Base-by-base conservation (phyloP, 2,888 invertebrate genomes). In the Trachelus iudaicus region DNA sequence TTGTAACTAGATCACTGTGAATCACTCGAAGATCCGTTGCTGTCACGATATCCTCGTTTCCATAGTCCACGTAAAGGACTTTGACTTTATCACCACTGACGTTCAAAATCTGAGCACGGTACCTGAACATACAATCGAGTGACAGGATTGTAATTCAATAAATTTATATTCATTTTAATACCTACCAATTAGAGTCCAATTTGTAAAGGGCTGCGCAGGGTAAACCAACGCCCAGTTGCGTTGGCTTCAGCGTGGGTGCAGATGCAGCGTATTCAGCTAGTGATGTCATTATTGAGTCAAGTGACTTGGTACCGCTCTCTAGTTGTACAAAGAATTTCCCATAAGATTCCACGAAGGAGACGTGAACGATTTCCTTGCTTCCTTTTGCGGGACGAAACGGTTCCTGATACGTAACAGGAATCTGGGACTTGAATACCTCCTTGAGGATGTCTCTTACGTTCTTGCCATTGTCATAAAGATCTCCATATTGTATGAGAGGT, bases 21-120 rank as follows among this genome's bases (percentile, higher is more conserved):
- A 97, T 95, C 34, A 93, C 92, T 80, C 95, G 94, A 37, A 97
- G 90, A 69, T 94, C 92, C 15, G 93, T 92, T 1, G 93, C 89
- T 11, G 93, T 91, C 1, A 97, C 94, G n/a, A 93, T 93, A 89
- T 98, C 98, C 87, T 97, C 96, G 92, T 99, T 99, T 11, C 99
- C 99, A 92, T 97, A 99, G 92, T 99, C 99, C 30, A 99, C 95
- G 92, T 98, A 99, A 3, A 95, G 93, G 1, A 99, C 96, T 77
- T 94, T 92, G 1, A 95, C 93, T 80, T 94, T 94, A 68, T 92
- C 92, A 9, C 93, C 93, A 1, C 92, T 93, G 6, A 95, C 92
- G 69, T 94, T 94, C 81, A 95, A 93, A 12, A 98, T 94, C 88
- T 94, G 94, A 0, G 97, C 98, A 83, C 99, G 93, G 91, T 99